Evolutionary conservation across 2,797 vertebrate species (phyloP).

Genomic region (Yasuhikotakia modesta): DNA sequence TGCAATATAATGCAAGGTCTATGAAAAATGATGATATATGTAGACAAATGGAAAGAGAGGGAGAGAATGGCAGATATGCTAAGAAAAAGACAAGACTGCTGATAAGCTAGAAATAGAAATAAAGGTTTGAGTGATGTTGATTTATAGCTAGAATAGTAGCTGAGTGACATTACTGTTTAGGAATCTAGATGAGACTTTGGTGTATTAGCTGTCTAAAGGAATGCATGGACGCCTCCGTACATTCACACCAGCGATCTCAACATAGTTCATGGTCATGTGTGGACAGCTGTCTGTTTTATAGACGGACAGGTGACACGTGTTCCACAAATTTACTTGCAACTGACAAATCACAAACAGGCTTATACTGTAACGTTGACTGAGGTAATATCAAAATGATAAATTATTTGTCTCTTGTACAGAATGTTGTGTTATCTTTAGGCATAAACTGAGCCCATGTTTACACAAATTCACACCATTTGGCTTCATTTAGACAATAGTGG

Average conservation of each 20-base stretch:
- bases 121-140: neutral
- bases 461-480: no score
- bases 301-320: conserved; percentile 20
- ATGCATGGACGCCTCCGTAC: neutral
- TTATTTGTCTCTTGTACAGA: neutral
- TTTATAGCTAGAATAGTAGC: conserved; percentile 10
- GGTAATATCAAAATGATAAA: neutral
- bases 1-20: conserved; percentile 19
- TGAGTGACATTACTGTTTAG: conserved; percentile 32
- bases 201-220: conserved; percentile 16
- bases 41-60: conserved; percentile 20
- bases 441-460: no score
- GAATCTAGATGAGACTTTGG: conserved; percentile 28
- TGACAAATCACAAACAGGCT: neutral
- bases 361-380: neutral
- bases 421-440: no score
- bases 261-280: conserved; percentile 17
- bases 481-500: no score
- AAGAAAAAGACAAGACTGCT: neutral
- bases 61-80: neutral
- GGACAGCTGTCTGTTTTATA: conserved; percentile 32
- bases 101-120: neutral
- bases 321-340: conserved; percentile 2
- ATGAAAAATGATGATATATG: conserved; percentile 42
- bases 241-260: conserved; percentile 17